These are phyloP conservation scores for Gortyna flavago DNA, from an alignment of 2,888 invertebrate species.

Conservation along the genomic window DNA sequence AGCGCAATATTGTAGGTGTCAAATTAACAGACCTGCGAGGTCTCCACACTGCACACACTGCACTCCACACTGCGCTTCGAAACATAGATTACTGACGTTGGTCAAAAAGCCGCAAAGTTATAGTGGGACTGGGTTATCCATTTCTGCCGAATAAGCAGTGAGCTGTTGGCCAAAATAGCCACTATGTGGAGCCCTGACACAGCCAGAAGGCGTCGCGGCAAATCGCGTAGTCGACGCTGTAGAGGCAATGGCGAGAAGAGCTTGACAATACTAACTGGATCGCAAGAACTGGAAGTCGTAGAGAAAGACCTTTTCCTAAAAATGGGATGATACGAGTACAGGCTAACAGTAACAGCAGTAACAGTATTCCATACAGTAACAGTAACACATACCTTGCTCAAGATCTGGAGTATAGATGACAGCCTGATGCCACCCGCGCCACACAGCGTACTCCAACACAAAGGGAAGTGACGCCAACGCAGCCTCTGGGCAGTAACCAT, in stretches of 20 bases:
- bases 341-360: not conserved
- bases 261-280: not conserved
- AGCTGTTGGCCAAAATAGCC: not conserved
- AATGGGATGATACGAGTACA: not conserved
- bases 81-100: not conserved
- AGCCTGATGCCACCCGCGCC: slow-evolving; percentile 89
- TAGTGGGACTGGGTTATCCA: not conserved
- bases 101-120: not conserved
- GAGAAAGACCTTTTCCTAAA: not conserved
- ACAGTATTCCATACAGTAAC: not conserved
- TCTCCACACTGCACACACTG: too few species aligned
- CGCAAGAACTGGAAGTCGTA: not conserved
- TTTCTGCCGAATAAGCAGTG: not conserved
- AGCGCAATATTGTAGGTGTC: not conserved
- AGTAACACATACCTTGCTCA: slow-evolving; percentile 74
- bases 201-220: not conserved
- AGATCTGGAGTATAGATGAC: slow-evolving; percentile 83
- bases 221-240: not conserved
- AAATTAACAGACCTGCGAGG: not conserved
- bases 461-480: slow-evolving; percentile 80
- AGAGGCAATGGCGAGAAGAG: not conserved
- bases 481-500: slow-evolving; percentile 70
- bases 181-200: not conserved
- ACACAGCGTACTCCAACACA: slow-evolving; percentile 87
- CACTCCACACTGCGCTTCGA: not conserved